Base-by-base conservation (phyloP, 2,113 vertebrate genomes). In the Oryzias woworae region DNA sequence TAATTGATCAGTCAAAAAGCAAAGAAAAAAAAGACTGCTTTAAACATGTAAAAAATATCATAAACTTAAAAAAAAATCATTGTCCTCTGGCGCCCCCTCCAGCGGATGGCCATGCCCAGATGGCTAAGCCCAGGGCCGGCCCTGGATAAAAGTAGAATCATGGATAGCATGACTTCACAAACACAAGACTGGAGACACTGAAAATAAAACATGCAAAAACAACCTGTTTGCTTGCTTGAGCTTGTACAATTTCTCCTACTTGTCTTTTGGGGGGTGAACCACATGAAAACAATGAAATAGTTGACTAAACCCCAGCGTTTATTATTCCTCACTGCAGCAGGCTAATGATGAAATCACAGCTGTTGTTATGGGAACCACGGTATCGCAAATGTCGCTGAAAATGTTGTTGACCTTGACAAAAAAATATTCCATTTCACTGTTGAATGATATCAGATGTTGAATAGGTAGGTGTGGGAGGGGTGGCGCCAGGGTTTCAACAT, bases 291-390 rank as follows among this genome's bases (percentile, higher is more conserved):
- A 55, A 28, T 14, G 28, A 73, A 36, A 36, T 36, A 36, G 12
- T 36, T 71, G 43, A 49, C 66, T 72, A 14, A 64, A 60, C 58
- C 14, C 7, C 56, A 23, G 49, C 52, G 47, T n/a, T 53, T 0
- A n/a, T 54, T 42, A 36, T 42, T 28, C 56, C 62, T 47, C 50
- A 47, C 42, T 52, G 53, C 36, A 23, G 69, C 67, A 43, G 58
- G 60, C 43, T 36, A 46, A 56, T 66, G 59, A 80, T 66, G 50
- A 73, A 70, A 82, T 69, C 76, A 58, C 22, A 69, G 16, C 10
- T 5, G 84, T 84, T 83, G 81, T 78, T 70, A 85, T 82, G 70
- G 81, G 36, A 81, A 81, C 77, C 51, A 58, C 43, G 71, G 46
- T 24, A 14, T 54, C 17, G 65, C 58, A 81, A 78, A 83, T 78